These are phyloP conservation scores for Numenius arquata DNA, from an alignment of 2,113 vertebrate species.

Conservation along the genomic window DNA sequence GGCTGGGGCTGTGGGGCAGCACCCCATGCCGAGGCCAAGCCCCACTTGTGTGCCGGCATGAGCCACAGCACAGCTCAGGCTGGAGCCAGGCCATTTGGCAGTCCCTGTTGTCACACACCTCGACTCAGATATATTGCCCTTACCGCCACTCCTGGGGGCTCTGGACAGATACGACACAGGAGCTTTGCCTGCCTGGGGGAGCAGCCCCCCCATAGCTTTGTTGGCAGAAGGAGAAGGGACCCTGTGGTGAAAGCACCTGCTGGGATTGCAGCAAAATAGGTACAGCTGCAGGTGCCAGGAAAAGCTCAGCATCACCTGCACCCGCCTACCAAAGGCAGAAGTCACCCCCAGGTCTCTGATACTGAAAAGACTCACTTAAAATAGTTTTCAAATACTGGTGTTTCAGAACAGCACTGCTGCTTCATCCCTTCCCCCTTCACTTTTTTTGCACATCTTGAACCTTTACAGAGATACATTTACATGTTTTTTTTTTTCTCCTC, in stretches of 20 bases:
- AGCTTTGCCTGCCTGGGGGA: neutral
- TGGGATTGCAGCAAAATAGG: neutral
- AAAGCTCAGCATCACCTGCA: neutral
- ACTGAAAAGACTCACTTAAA: neutral
- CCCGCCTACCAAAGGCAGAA: neutral
- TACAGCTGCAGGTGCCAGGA: neutral
- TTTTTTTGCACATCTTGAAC: neutral
- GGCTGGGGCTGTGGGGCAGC: neutral
- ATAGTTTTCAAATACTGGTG: neutral
- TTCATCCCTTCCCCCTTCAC: neutral
- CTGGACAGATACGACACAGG: fast-evolving
- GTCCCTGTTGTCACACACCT: fast-evolving
- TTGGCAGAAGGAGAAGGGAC: neutral
- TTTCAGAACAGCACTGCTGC: neutral
- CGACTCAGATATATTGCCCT: no score
- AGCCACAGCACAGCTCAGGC: neutral
- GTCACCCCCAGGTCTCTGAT: neutral
- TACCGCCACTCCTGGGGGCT: no score
- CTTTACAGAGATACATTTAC: neutral
- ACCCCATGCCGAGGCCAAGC: neutral
- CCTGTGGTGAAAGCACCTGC: neutral
- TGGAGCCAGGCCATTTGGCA: neutral
- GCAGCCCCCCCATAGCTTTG: neutral
- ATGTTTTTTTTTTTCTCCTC: neutral
- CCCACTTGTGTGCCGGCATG: fast-evolving